phyloP scores from a whole-genome alignment of 2,797 vertebrate species.

The Luscinia megarhynchos region DNA sequence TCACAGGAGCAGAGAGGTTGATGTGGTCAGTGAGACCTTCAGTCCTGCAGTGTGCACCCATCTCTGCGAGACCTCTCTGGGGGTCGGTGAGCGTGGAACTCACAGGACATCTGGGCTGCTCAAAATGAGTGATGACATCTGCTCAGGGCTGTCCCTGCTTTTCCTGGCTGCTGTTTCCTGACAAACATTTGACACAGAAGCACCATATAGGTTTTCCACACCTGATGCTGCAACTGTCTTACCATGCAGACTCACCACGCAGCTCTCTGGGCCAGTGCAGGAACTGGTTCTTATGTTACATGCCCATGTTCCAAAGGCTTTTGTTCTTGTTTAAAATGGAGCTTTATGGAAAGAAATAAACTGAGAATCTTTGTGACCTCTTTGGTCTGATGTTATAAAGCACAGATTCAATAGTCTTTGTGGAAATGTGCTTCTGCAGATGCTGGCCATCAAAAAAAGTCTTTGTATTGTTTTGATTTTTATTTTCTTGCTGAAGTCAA shows the following conservation, averaged over 20 bases:
- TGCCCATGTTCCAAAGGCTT: neutral
- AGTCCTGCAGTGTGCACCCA: rapidly evolving
- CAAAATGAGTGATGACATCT: neutral
- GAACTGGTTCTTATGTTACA: neutral
- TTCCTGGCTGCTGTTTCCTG: neutral
- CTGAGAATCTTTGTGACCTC: neutral
- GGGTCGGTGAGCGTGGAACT: rapidly evolving
- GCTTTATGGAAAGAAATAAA: neutral
- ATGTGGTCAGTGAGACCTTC: neutral
- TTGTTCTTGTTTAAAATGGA: neutral
- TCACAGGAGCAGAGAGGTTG: neutral
- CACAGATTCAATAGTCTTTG: neutral
- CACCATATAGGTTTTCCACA: neutral
- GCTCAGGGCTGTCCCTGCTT: neutral
- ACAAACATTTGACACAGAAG: neutral
- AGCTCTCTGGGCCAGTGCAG: neutral
- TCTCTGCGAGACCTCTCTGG: neutral
- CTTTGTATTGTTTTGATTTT: conserved; percentile 18
- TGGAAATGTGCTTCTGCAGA: neutral
- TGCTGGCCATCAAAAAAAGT: neutral
- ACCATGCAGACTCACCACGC: rapidly evolving
- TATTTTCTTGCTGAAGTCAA: conserved; percentile 1
- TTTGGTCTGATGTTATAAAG: neutral
- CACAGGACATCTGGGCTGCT: rapidly evolving
- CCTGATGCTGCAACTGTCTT: neutral